phyloP scores from a whole-genome alignment of 2,113 vertebrate genomes.

The Amia ocellicauda region DNA sequence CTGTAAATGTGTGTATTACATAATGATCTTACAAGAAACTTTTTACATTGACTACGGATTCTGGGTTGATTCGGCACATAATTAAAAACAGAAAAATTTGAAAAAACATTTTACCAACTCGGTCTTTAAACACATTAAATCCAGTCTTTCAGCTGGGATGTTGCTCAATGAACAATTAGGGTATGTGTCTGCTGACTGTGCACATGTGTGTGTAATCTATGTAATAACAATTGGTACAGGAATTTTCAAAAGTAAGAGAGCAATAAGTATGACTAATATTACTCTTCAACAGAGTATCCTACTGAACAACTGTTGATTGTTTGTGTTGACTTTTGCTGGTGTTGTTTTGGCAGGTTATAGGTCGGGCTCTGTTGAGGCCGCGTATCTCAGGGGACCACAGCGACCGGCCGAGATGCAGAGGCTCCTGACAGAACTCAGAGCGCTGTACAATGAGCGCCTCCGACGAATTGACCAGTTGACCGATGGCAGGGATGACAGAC shows the following conservation, averaged over 20 bases:
- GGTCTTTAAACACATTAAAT: too few species aligned
- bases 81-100: conserved; percentile 42
- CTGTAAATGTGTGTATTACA: too few species aligned
- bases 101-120: too few species aligned
- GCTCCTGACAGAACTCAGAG: conserved; percentile 16
- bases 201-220: conserved; percentile 10
- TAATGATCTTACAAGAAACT: too few species aligned
- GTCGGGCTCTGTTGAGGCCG: neutral
- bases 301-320: too few species aligned
- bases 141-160: too few species aligned
- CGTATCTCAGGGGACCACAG: conserved; percentile 3
- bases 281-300: too few species aligned
- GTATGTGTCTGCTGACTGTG: conserved; percentile 4
- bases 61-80: conserved; percentile 30
- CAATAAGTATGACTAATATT: too few species aligned
- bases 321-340: neutral
- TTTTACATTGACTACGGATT: conserved; percentile 14
- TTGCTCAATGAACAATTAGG: conserved; percentile 18
- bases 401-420: conserved; percentile 21
- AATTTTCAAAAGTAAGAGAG: too few species aligned
- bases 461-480: conserved; percentile 19
- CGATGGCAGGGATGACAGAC: conserved; percentile 12
- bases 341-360: conserved; percentile 20
- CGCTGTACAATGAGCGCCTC: conserved; percentile 24
- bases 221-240: too few species aligned